Evolutionary conservation across 2,113 vertebrate genomes (phyloP), one percentile per base, ranked within the genome.

Genomic region (Urocynchramus pylzowi): DNA sequence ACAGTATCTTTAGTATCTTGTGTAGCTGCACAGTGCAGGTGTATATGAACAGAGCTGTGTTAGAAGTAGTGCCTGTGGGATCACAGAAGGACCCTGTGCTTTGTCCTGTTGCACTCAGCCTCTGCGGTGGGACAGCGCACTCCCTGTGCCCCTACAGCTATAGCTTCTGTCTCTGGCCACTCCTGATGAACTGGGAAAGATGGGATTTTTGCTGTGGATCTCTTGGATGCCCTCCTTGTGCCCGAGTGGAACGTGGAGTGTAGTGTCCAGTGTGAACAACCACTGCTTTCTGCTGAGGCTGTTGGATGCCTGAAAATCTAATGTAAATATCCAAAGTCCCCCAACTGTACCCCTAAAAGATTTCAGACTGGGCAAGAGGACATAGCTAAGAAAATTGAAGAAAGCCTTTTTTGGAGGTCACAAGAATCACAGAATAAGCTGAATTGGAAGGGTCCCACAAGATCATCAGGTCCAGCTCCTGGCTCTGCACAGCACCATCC

Each of bases 71-170:
- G 18, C 18, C 24, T 1, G 2, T 0, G 2, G 33, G 16, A 61
- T 76, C 23, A 28, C 0, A 0, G 1, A 5, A 64, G 11, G 41
- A 64, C 33, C 33, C 11, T 50, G 27, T 1, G 0, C 21, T 91
- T 83, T 21, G 6, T 44, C 42, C 28, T 39, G 16, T 45, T 39
- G 14, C 37, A 35, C 27, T 0, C 0, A 6, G 19, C 4, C 13
- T 5, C 27, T 30, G 7, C 1, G 2, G 24, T 5, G 2, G 24
- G 19, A 42, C 57, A 88, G 18, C 35, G 35, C 0, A 1, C 39
- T 33, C 27, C 44, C 35, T 18, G 33, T 73, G 37, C 9, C 3
- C 4, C 20, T 53, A 14, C 22, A 42, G 26, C 27, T 60, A 19
- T n/a, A 53, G 31, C 12, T 73, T 54, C 44, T 83, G 18, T 52